Evolutionary conservation across 2,113 vertebrate species (phyloP), one percentile per base, ranked within the genome.

Genomic region (Chlamydotis undulata): DNA sequence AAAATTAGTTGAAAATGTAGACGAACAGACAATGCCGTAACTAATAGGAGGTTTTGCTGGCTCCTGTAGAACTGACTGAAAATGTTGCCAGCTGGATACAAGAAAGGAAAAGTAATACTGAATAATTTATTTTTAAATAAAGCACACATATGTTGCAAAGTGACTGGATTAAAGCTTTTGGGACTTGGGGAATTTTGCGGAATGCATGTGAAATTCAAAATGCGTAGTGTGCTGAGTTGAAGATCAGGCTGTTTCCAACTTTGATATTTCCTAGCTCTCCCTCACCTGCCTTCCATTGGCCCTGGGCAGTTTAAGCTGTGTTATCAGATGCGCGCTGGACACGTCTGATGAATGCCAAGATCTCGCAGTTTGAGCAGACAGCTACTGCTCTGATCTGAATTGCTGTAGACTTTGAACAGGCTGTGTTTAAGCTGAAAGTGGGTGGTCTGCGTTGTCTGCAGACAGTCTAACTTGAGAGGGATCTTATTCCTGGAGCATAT

Each of bases 371-470:
- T 60, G 74, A 89, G 85, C 87, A 96, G 95, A 95, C 91, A 93
- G 92, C 91, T 93, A 83, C 80, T 60, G 76, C 85, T 95, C 96
- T 96, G 94, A 95, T 96, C 87, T 92, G 92, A 75, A 61, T 71
- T 5, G 3, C 83, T 77, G 87, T 65, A 94, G 94, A 74, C 95
- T 96, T 97, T 95, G 93, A 97, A 92, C 81, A 93, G 89, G 74
- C 94, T 71, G 69, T 61, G 87, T 77, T 85, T 87, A 69, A 95
- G 89, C 83, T 94, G 87, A 53, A 52, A 92, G 89, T 97, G 97
- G 97, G 96, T 97, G 96, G 97, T 97, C 97, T 93, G 83, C 63
- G 59, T 19, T 84, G 94, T 92, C 93, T 95, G 93, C 96, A 96
- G 96, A 96, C 96, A 93, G 93, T 61, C 91, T 95, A 85, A 96